phyloP scores from a whole-genome alignment of 2,113 vertebrate species.

The Calidris pugnax region DNA sequence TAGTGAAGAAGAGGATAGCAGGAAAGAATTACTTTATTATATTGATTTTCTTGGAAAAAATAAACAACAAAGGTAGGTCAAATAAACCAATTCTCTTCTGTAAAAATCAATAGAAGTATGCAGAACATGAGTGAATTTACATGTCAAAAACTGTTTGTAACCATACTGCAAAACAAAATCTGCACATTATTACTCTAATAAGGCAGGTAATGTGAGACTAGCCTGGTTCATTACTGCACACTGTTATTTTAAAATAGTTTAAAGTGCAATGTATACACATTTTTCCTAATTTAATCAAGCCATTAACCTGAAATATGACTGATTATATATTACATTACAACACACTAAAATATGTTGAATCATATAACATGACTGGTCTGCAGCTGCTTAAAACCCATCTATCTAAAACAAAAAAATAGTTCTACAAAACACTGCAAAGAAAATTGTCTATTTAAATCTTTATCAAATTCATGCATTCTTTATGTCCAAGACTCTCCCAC shows the following conservation, averaged over 20 bases:
- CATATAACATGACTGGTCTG: not conserved
- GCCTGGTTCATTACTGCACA: conserved; percentile 27
- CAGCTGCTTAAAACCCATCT: conserved; percentile 10
- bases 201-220: conserved; percentile 50
- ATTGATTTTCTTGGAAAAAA: conserved; percentile 85
- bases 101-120: conserved; percentile 75
- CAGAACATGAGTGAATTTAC: conserved; percentile 77
- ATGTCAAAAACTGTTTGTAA: conserved; percentile 87
- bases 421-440: not conserved
- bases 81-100: conserved; percentile 85
- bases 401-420: not conserved
- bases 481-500: not conserved
- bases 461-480: not conserved
- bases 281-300: conserved; percentile 42
- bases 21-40: conserved; percentile 91
- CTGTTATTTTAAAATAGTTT: conserved; percentile 28
- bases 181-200: conserved; percentile 72
- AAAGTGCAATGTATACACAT: not conserved
- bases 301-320: conserved; percentile 55
- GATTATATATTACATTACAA: not conserved
- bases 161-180: conserved; percentile 72
- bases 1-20: conserved; percentile 84
- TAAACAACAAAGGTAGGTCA: conserved; percentile 83
- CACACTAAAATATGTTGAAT: conserved; percentile 14
- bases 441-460: not conserved